phyloP scores from a whole-genome alignment of 2,888 invertebrate species.

The Troides oblongomaculatus region DNA sequence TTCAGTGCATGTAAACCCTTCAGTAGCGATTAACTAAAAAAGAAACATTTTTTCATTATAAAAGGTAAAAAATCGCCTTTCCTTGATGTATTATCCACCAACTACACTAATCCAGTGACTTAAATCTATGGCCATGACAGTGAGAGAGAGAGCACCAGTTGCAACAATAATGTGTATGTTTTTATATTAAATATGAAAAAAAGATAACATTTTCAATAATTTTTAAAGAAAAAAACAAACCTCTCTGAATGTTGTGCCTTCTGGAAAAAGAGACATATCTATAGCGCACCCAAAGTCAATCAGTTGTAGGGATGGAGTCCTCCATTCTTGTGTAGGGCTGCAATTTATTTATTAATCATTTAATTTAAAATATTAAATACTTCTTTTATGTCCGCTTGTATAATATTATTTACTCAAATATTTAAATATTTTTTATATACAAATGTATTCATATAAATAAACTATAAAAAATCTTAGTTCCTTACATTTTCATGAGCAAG shows the following conservation, averaged over 20 bases:
- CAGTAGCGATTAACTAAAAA: slow-evolving; percentile 84
- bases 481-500: slow-evolving; percentile 87
- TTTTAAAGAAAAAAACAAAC: slow-evolving; percentile 40
- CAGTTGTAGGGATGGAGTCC: slow-evolving; percentile 86
- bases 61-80: too few relatives aligned
- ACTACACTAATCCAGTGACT: too few relatives aligned
- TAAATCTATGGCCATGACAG: too few relatives aligned
- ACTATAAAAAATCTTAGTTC: too few relatives aligned
- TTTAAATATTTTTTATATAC: too few relatives aligned
- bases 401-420: too few relatives aligned
- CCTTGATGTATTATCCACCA: too few relatives aligned
- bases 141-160: too few relatives aligned
- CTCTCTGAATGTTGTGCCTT: slow-evolving; percentile 87
- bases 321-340: slow-evolving; percentile 82
- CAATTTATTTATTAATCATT: slow-evolving; percentile 27
- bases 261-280: slow-evolving; percentile 92
- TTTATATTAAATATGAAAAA: neutral
- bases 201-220: neutral
- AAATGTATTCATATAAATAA: too few relatives aligned
- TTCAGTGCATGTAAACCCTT: slow-evolving; percentile 91
- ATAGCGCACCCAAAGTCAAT: slow-evolving; percentile 97
- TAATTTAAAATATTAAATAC: too few relatives aligned
- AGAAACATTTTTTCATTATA: slow-evolving; percentile 15
- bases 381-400: too few relatives aligned
- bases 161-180: too few relatives aligned